A percentile compares a stretch with the other conserved stretches of the same genome.
Evolutionary conservation across 2,113 vertebrate species (phyloP).

Genomic region (Bambusicola thoracicus): DNA sequence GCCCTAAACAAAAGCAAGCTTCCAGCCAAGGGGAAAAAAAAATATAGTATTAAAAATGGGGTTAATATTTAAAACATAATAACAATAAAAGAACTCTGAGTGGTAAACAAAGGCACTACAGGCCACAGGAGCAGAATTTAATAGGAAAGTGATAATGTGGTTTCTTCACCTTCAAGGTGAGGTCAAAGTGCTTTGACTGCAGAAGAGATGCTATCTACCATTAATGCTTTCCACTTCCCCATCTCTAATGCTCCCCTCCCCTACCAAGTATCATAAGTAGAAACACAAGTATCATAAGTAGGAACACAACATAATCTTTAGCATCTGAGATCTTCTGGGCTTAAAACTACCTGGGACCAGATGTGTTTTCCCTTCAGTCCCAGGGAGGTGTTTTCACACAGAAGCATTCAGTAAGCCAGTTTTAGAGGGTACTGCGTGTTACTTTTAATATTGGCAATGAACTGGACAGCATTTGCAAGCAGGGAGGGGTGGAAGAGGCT

Average conservation of each 20-base stretch:
- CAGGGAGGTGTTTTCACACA: not conserved
- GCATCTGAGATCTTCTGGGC: not conserved
- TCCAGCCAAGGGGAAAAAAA: not conserved
- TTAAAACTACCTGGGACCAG: not conserved
- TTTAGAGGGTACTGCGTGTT: not conserved
- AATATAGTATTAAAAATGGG: not conserved
- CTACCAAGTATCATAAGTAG: not conserved
- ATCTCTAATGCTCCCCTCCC: accelerated
- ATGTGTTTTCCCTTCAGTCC: not conserved
- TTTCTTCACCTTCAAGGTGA: not conserved
- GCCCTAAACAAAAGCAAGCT: not conserved
- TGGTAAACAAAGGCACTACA: not conserved
- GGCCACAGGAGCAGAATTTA: not conserved
- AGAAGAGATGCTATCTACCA: not conserved
- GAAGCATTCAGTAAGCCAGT: not conserved
- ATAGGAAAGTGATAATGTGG: not conserved
- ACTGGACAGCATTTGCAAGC: not conserved
- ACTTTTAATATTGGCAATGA: not conserved
- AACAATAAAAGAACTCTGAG: not conserved
- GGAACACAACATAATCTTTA: not conserved
- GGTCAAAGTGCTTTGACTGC: not conserved
- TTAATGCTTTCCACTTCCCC: not conserved
- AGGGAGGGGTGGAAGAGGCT: not conserved
- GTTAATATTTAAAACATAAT: not conserved
- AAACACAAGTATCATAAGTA: not conserved